A percentile compares a stretch with the other conserved stretches of the same genome.
Evolutionary conservation across 2,888 invertebrate species (phyloP).

Genomic region (Bombyx huttoni): DNA sequence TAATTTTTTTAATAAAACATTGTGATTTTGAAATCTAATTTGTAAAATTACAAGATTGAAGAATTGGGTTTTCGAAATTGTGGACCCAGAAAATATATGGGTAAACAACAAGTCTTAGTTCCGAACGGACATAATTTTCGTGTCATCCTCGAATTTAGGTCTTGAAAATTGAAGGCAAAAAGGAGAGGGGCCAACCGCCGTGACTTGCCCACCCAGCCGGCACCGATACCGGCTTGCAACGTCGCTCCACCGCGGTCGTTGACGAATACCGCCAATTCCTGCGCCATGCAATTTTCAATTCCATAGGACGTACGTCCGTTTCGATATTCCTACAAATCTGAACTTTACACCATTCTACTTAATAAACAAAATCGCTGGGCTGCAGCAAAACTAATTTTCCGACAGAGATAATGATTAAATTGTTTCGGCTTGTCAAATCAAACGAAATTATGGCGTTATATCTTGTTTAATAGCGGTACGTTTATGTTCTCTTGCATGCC

Average conservation of each 20-base stretch:
- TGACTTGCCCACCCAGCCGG: constrained; percentile 63
- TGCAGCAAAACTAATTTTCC: constrained; percentile 38
- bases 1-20: not conserved
- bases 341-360: constrained; percentile 20
- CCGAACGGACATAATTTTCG: constrained; percentile 28
- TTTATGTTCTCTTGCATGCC: constrained; percentile 51
- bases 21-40: not conserved
- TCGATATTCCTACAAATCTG: constrained; percentile 14
- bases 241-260: constrained; percentile 52
- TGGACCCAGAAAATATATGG: too few species aligned
- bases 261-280: constrained; percentile 71
- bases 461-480: constrained; percentile 64
- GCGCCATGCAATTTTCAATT: constrained; percentile 35
- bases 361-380: constrained; percentile 18
- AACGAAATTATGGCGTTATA: constrained; percentile 72
- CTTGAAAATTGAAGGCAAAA: constrained; percentile 52
- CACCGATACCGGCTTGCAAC: constrained; percentile 39
- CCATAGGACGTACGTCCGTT: constrained; percentile 38
- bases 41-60: too few species aligned
- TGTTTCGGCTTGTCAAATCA: constrained; percentile 72
- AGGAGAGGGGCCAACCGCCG: constrained; percentile 43
- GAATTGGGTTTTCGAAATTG: too few species aligned
- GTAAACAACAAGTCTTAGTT: constrained; percentile 3
- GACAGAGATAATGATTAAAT: constrained; percentile 67
- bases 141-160: constrained; percentile 34